Conservation (phyloP, 2,797 vertebrate genomes). For the Tragopan temminckii region DNA sequence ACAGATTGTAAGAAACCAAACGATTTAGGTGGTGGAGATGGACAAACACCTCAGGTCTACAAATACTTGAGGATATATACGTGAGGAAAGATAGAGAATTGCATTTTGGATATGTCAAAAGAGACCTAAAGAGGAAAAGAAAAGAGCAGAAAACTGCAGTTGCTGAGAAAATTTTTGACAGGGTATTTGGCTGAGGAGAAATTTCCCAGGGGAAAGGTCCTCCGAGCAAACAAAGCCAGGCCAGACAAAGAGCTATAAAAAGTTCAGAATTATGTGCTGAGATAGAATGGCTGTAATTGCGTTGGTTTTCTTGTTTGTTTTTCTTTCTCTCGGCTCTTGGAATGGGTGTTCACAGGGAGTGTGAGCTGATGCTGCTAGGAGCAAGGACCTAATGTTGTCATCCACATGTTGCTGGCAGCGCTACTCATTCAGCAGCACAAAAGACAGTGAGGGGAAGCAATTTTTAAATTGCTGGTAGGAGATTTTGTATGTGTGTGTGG, state of each 20-base stretch:
- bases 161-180: not conserved
- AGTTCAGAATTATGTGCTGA: not conserved
- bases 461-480: not conserved
- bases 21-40: not conserved
- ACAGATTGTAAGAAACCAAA: not conserved
- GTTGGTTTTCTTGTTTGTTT: slow-evolving; percentile 5
- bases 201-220: not conserved
- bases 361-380: not conserved
- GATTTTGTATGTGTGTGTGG: not conserved
- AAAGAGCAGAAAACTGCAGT: not conserved
- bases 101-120: not conserved
- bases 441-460: not conserved
- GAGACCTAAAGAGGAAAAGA: not conserved
- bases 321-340: not conserved
- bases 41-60: not conserved
- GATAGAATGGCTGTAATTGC: not conserved
- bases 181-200: not conserved
- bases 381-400: not conserved
- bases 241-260: not conserved
- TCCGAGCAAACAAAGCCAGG: not conserved
- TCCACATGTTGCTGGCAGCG: not conserved
- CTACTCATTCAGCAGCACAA: not conserved
- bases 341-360: not conserved
- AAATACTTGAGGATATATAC: not conserved
- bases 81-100: not conserved